Conservation (phyloP, 2,113 vertebrate species). For the Clinocottus analis region DNA sequence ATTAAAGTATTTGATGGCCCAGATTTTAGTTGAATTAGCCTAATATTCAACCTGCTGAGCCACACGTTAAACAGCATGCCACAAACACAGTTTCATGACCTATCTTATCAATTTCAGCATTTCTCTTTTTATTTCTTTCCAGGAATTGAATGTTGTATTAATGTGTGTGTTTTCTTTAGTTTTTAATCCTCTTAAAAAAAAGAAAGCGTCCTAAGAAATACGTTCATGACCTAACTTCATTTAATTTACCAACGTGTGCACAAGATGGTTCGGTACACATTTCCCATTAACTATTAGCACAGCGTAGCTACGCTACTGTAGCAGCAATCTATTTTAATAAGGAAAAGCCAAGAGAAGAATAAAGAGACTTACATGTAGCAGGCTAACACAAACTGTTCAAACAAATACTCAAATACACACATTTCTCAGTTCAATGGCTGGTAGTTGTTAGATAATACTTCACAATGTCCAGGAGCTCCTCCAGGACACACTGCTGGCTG, state of each 20-base stretch:
- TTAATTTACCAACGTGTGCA: neutral
- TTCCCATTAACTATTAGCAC: neutral
- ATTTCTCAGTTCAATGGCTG: neutral
- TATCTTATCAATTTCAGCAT: neutral
- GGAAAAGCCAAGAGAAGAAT: neutral
- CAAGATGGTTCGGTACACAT: neutral
- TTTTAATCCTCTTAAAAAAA: too few relatives aligned
- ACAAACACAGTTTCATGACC: neutral
- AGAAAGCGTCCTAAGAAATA: neutral
- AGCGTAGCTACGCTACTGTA: too few relatives aligned
- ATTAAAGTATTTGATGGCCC: neutral
- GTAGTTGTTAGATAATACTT: slow-evolving; percentile 14
- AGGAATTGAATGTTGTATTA: neutral
- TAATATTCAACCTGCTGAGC: neutral
- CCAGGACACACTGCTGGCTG: neutral
- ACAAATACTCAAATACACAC: too few relatives aligned
- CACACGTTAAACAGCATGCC: neutral
- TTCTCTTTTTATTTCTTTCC: neutral
- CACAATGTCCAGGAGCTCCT: neutral
- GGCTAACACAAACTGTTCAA: too few relatives aligned
- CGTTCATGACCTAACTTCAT: neutral
- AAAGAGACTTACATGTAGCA: neutral
- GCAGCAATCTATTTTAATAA: too few relatives aligned
- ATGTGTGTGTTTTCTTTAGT: neutral
- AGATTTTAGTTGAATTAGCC: neutral